A percentile compares a stretch with the other conserved stretches of the same genome.
phyloP scores from a whole-genome alignment of 2,888 invertebrate genomes.

The Lottia gigantea region DNA sequence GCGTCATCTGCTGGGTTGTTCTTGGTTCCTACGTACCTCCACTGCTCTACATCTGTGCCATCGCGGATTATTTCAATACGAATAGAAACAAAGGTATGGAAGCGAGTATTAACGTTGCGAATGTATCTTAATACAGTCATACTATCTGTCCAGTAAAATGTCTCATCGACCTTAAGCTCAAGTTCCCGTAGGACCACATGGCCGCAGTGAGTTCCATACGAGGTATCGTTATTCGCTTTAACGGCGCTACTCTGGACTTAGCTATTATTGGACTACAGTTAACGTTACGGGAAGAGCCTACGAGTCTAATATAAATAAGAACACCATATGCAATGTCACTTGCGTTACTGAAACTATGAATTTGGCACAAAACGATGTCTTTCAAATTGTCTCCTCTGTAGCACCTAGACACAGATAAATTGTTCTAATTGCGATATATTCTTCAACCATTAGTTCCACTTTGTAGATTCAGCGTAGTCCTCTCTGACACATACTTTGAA shows the following conservation, averaged over 20 bases:
- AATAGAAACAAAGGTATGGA: conserved; percentile 16
- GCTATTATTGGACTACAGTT: conserved; percentile 14
- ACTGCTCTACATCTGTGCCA: conserved; percentile 8
- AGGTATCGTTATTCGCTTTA: conserved; percentile 16
- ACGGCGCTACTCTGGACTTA: conserved; percentile 16
- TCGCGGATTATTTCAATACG: conserved; percentile 9
- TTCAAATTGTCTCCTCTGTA: not conserved
- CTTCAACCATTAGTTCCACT: conserved; percentile 9
- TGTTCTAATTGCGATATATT: conserved; percentile 5
- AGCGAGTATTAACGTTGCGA: conserved; percentile 9
- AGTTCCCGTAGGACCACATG: not conserved
- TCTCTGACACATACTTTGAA: not conserved
- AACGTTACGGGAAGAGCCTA: not conserved
- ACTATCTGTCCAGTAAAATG: too few relatives aligned
- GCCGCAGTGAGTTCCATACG: conserved; percentile 19
- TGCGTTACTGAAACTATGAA: conserved; percentile 20
- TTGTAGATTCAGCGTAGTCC: not conserved
- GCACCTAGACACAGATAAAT: not conserved
- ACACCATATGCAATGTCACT: conserved; percentile 13
- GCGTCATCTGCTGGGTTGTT: conserved; percentile 12
- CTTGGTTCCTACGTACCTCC: conserved; percentile 7
- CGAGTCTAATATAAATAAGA: conserved; percentile 12
- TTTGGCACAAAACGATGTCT: not conserved
- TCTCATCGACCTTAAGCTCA: not conserved
- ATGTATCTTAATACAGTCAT: conserved; percentile 7